Conservation (phyloP, 2,113 vertebrate genomes). For the Cardinalis cardinalis region DNA sequence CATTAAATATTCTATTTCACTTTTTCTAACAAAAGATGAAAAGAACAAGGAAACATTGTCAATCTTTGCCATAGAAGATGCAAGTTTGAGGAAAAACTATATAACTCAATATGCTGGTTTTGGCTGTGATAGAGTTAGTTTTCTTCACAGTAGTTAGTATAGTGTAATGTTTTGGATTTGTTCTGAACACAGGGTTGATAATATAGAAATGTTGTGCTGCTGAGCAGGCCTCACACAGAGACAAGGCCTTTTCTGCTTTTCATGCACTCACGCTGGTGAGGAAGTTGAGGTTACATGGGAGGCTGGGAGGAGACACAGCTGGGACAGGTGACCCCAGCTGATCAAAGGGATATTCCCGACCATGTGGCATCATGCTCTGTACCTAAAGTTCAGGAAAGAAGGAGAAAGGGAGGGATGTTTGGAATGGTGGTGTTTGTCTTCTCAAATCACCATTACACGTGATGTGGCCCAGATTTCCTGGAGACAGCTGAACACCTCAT, state of each 20-base stretch:
- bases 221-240: neutral
- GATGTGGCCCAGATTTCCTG: neutral
- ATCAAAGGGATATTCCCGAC: neutral
- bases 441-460: neutral
- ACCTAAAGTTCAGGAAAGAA: neutral
- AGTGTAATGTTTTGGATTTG: neutral
- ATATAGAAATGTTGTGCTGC: neutral
- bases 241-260: neutral
- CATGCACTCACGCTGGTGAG: rapidly evolving
- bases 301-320: neutral
- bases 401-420: neutral
- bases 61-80: neutral
- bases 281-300: rapidly evolving
- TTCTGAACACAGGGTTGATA: neutral
- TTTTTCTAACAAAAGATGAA: neutral
- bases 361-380: neutral
- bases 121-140: neutral
- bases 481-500: neutral
- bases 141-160: neutral
- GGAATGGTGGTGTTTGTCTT: neutral
- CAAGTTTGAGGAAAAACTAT: neutral
- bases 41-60: neutral
- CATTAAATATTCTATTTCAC: neutral
- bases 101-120: neutral
- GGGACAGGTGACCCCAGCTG: no score